Evolutionary conservation across 2,888 invertebrate genomes (phyloP).

Genomic region (Cancer borealis): DNA sequence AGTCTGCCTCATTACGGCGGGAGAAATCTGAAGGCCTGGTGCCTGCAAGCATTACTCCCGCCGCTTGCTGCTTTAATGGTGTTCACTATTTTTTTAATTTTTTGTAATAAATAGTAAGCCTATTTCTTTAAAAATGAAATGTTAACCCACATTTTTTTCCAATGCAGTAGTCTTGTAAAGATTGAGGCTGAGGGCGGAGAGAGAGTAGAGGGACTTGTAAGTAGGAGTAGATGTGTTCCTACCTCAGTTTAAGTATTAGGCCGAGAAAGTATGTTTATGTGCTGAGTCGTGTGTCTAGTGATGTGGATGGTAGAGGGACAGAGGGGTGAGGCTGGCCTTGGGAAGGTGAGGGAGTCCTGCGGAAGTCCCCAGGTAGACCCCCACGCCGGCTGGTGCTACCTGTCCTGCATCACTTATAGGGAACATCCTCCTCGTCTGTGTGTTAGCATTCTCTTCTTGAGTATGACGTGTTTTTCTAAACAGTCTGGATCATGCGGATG

Average conservation of each 20-base stretch:
- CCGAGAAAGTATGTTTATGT: background rate
- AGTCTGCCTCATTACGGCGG: conserved; percentile 45
- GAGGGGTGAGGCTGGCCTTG: conserved; percentile 15
- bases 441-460: background rate
- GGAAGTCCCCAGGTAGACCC: conserved; percentile 33
- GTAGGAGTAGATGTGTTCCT: background rate
- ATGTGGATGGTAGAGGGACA: background rate
- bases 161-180: background rate
- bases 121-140: background rate
- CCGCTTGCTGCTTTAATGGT: background rate
- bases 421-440: conserved; percentile 4
- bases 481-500: background rate
- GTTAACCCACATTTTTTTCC: background rate
- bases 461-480: background rate
- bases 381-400: conserved; percentile 14
- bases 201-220: background rate
- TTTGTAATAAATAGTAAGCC: background rate
- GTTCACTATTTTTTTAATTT: background rate
- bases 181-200: background rate
- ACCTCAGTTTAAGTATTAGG: background rate
- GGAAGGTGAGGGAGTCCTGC: conserved; percentile 24
- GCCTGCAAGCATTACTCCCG: conserved; percentile 16
- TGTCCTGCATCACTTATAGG: background rate
- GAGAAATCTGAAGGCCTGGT: conserved; percentile 26
- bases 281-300: conserved; percentile 23